These are phyloP conservation scores for Oxygymnocypris stewartii DNA, from an alignment of 2,113 vertebrate species.

Conservation along the genomic window DNA sequence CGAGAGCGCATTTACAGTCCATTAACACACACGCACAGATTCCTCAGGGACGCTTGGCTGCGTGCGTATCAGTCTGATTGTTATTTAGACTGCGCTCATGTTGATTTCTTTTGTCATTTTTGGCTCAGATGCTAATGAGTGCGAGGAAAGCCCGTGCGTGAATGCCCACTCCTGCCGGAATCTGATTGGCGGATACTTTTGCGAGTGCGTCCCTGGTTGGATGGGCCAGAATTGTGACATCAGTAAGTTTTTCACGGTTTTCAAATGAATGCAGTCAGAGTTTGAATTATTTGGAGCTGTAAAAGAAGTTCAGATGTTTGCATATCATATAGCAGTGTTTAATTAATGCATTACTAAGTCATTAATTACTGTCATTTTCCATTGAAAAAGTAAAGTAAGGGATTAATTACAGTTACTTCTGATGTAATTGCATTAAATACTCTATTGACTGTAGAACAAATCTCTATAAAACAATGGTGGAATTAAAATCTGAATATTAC, in stretches of 20 bases:
- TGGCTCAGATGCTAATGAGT: conserved; percentile 87
- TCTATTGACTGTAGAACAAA: too few species aligned
- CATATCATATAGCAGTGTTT: neutral
- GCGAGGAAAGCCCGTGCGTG: conserved; percentile 83
- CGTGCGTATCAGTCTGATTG: neutral
- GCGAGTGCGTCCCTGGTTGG: conserved; percentile 89
- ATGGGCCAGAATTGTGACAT: conserved; percentile 88
- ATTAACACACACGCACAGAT: conserved; percentile 17
- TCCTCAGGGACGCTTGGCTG: neutral
- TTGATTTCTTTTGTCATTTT: conserved; percentile 23
- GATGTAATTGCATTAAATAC: too few species aligned
- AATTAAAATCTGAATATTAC: too few species aligned
- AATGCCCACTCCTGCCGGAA: conserved; percentile 91
- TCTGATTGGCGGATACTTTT: conserved; percentile 92
- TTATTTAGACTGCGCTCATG: neutral
- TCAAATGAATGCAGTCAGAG: conserved; percentile 23
- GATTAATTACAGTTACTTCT: too few species aligned
- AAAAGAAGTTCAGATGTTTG: neutral
- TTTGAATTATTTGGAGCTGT: neutral
- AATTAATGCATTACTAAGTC: neutral
- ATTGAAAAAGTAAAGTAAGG: too few species aligned
- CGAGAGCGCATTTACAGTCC: conserved; percentile 17
- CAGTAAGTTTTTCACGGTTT: conserved; percentile 77
- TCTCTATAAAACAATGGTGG: too few species aligned
- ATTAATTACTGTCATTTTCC: too few species aligned